Evolutionary conservation across 2,797 vertebrate species (phyloP), one percentile per base, ranked within the genome.

Genomic region (Poecile montanus): DNA sequence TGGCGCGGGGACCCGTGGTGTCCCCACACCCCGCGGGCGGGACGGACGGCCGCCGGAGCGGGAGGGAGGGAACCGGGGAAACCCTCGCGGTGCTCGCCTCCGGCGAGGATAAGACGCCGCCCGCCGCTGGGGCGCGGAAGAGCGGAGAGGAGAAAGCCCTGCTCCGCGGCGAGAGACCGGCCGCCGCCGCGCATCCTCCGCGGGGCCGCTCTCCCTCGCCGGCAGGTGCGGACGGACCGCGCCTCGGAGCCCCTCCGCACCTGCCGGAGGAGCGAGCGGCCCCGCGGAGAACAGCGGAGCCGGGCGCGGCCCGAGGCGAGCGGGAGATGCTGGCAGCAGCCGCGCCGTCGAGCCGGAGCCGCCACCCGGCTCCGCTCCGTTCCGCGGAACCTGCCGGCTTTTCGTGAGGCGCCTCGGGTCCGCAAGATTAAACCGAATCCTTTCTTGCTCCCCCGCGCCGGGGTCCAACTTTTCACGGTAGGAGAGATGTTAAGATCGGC

Each of bases 171-270:
- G 6, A 36, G 32, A 42, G 25, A 45, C 20, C 44, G 27, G 29
- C 80, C 21, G 45, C 61, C 36, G 29, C 76, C n/a, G 67, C 72
- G 76, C 77, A 47, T 22, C 47, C 27, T 61, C 26, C 76, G 72
- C 81, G 47, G 45, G 50, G 40, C 36, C 16, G 30, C 48, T 30
- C 12, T 36, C 17, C 32, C 19, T 27, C 50, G 51, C 45, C 75
- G 63, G 88, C 89, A 93, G 89, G 77, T 80, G 88, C 63, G 78
- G 62, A 7, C 27, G 27, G 62, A 45, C 61, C 32, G n/a, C 27
- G 15, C 5, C n/a, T 3, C n/a, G 23, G 29, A 40, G 54, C 34
- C 56, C 18, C 14, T 56, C 65, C 57, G 66, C 74, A 56, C 32
- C 74, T 36, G 66, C 66, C 27, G 36, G 66, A 26, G 25, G 17